Evolutionary conservation across 2,797 vertebrate species (phyloP).

Genomic region (Coluber constrictor): DNA sequence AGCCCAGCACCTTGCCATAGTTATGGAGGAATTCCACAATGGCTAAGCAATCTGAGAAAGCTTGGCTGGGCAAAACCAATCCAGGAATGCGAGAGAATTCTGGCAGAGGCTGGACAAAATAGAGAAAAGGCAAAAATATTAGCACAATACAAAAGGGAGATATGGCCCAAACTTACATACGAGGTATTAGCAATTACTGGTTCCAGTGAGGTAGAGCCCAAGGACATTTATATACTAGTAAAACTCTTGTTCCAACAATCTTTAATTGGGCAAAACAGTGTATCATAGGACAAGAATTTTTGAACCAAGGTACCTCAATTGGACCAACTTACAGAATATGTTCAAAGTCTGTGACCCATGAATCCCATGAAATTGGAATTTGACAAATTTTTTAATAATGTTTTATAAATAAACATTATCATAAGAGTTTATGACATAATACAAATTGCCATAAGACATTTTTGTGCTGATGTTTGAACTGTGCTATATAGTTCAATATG

Average conservation of each 20-base stretch:
- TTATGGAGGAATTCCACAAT: constrained; percentile 91
- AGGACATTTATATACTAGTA: neutral
- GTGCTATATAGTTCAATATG: neutral
- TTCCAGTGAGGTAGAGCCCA: neutral
- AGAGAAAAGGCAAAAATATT: accelerated
- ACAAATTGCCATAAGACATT: neutral
- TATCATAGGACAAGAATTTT: neutral
- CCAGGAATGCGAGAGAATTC: constrained; percentile 86
- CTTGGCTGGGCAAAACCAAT: constrained; percentile 81
- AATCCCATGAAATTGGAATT: neutral
- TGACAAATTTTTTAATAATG: neutral
- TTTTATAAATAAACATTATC: neutral
- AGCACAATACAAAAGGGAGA: neutral
- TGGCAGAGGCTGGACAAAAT: constrained; percentile 78
- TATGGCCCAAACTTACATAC: neutral
- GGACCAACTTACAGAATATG: neutral
- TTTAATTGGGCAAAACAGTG: neutral
- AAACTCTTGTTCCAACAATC: neutral
- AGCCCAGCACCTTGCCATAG: constrained; percentile 89
- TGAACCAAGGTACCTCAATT: neutral
- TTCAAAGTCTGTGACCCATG: neutral
- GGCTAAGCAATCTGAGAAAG: constrained; percentile 87
- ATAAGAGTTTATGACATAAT: neutral
- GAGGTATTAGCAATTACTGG: neutral
- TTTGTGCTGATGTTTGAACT: neutral